Evolutionary conservation across 2,888 invertebrate genomes (phyloP).

Genomic region (Tenthredo amoena): DNA sequence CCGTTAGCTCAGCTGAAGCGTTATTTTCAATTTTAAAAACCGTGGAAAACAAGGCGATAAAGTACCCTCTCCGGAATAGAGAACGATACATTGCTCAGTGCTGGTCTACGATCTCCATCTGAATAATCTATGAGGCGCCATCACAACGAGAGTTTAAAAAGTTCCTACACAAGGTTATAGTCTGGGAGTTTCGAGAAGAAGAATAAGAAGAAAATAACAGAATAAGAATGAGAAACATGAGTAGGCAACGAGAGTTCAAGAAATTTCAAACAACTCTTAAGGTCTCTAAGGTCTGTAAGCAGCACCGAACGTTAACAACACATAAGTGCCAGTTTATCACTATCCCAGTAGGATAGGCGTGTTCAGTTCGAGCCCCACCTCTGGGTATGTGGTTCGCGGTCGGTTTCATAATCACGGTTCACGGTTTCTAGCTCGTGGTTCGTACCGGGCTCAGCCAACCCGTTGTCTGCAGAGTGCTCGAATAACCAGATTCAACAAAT

Average conservation of each 20-base stretch:
- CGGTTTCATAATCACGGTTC: conserved; percentile 8
- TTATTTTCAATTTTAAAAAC: not conserved
- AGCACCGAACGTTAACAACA: conserved; percentile 19
- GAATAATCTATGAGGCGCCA: conserved; percentile 21
- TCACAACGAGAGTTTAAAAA: not conserved
- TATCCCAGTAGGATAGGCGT: conserved; percentile 26
- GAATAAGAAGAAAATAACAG: not conserved
- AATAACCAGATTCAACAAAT: not conserved
- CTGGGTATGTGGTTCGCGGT: not conserved
- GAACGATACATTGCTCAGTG: not conserved
- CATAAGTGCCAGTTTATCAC: conserved; percentile 44
- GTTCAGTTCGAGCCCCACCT: conserved; percentile 28
- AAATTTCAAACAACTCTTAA: conserved; percentile 19
- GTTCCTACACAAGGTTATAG: not conserved
- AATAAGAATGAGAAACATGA: conserved; percentile 16
- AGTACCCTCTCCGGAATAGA: conserved; percentile 4
- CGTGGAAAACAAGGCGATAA: conserved; percentile 27
- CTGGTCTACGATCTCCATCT: conserved; percentile 5
- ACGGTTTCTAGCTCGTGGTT: conserved; percentile 23
- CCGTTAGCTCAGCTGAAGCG: not conserved
- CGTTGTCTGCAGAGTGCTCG: not conserved
- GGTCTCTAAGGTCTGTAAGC: conserved; percentile 3
- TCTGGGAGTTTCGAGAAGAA: not conserved
- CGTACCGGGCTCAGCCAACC: conserved; percentile 28
- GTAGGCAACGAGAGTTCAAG: not conserved